Percentiles rank a stretch among this genome's conserved stretches.
Evolutionary conservation across 1,140 invertebrate species (phyloP).

Genomic region (Oscheius sp.): DNA sequence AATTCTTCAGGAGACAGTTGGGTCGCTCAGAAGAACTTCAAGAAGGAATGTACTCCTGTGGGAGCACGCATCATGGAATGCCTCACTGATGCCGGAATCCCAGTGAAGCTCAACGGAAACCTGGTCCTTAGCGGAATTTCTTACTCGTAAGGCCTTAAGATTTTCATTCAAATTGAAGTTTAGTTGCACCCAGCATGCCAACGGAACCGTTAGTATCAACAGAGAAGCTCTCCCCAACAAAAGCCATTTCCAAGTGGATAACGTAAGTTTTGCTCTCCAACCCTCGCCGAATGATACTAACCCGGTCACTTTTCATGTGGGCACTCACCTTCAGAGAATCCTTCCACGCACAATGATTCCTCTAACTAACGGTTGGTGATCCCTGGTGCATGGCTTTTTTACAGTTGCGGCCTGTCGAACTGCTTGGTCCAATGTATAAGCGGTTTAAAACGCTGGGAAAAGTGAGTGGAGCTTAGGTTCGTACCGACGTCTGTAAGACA

Average conservation of each 20-base stretch:
- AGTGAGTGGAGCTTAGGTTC: slow-evolving; percentile 11
- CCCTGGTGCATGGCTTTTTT: neutral
- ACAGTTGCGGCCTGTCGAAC: slow-evolving; percentile 20
- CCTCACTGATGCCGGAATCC: slow-evolving; percentile 34
- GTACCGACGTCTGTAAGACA: slow-evolving; percentile 1
- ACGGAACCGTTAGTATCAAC: slow-evolving; percentile 15
- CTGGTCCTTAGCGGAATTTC: slow-evolving; percentile 22
- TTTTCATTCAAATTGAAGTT: neutral
- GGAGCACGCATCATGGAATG: slow-evolving; percentile 32
- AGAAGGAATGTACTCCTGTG: slow-evolving; percentile 29
- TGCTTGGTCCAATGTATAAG: slow-evolving; percentile 28
- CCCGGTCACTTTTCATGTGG: too few species aligned
- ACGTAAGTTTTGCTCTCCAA: neutral
- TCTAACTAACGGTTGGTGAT: neutral
- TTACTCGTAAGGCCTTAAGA: slow-evolving; percentile 12
- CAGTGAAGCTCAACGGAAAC: slow-evolving; percentile 19
- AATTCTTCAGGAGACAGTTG: slow-evolving; percentile 16
- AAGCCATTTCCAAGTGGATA: neutral
- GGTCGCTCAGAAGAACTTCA: slow-evolving; percentile 32
- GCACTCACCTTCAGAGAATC: neutral
- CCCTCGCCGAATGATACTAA: neutral
- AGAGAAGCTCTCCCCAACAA: slow-evolving; percentile 25
- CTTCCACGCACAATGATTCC: neutral
- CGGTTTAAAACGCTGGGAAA: slow-evolving; percentile 19
- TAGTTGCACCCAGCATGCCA: slow-evolving; percentile 11